These are phyloP conservation scores for Neuroterus valhalla DNA, from an alignment of 1,140 invertebrate genomes.

Conservation along the genomic window DNA sequence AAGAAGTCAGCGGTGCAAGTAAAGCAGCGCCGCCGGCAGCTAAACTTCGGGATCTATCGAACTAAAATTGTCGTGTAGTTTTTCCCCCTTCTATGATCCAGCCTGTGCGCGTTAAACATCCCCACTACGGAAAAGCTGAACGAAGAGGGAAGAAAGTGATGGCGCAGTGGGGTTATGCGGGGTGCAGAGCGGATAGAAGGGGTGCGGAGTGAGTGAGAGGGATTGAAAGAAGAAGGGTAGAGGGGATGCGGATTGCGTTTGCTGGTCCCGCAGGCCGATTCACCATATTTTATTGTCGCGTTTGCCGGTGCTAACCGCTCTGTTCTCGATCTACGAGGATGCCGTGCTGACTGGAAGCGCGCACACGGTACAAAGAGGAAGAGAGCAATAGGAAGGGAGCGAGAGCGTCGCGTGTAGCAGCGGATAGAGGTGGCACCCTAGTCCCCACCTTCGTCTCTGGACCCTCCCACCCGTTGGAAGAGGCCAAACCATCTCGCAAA, in stretches of 20 bases:
- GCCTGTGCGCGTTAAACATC: conserved; percentile 18
- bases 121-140: conserved; percentile 48
- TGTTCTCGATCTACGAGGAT: conserved; percentile 49
- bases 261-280: conserved; percentile 58
- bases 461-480: conserved; percentile 72
- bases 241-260: conserved; percentile 50
- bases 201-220: not conserved
- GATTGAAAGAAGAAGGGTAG: conserved; percentile 16
- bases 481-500: conserved; percentile 74
- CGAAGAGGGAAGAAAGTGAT: conserved; percentile 50
- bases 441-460: conserved; percentile 59
- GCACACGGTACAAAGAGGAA: conserved; percentile 37
- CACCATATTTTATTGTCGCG: conserved; percentile 72
- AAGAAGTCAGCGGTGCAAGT: conserved; percentile 71
- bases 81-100: conserved; percentile 59
- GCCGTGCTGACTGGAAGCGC: conserved; percentile 46
- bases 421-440: conserved; percentile 62
- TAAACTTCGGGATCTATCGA: conserved; percentile 73
- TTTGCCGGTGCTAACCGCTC: conserved; percentile 66
- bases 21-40: conserved; percentile 69
- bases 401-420: conserved; percentile 33
- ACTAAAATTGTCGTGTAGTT: conserved; percentile 75
- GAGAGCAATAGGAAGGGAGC: conserved; percentile 32
- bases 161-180: conserved; percentile 26
- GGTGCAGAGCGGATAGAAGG: conserved; percentile 1